Evolutionary conservation across 2,888 invertebrate species (phyloP), one percentile per base, ranked within the genome.

Genomic region (Antitype chi): DNA sequence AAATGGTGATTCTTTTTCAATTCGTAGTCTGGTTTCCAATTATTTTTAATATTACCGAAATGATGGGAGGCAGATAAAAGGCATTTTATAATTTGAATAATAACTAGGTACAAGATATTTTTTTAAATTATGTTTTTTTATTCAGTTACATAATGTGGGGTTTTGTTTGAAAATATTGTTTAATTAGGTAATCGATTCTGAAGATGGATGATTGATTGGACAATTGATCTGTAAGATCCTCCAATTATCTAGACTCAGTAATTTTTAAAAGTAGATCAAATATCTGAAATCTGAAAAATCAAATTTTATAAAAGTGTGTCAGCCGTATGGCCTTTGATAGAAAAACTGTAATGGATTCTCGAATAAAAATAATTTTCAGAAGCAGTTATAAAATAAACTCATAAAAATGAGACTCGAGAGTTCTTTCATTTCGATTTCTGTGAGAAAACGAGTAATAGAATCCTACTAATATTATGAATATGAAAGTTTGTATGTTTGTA

Each of bases 21-120:
- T 74, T 82, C 76, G 78, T 85, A 81, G 76, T 79, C 80, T 84
- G 84, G 85, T 82, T 87, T 82, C 84, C 85, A 87, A 85, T 87
- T 87, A 87, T 82, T 82, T 85, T 87, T 81, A 87, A 80, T 83
- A 80, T 79, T 62, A 87, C 73, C 71, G 81, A 53, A 77, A 76
- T 77, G 78, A 79, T 78, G 70, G 76, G 59, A 79, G 63, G 68
- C 82, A 77, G 75, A 81, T 70, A 85, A 85, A 84, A 81, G 62
- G 74, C 68, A 81, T 85, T 83, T 86, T 74, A 69, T 77, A 74
- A 83, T 80, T 83, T 72, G 53, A 80, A 82, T 78, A 59, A 74
- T 57, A 70, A 72, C 70, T 47, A n/a, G n/a, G n/a, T n/a, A 66
- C 68, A 72, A 72, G 52, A 28, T 62, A 53, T 74, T 76, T 76